Percentiles rank a stretch among this genome's conserved stretches.
These are phyloP conservation scores for Hiodon alosoides DNA, from an alignment of 2,113 vertebrate species.

Conservation along the genomic window DNA sequence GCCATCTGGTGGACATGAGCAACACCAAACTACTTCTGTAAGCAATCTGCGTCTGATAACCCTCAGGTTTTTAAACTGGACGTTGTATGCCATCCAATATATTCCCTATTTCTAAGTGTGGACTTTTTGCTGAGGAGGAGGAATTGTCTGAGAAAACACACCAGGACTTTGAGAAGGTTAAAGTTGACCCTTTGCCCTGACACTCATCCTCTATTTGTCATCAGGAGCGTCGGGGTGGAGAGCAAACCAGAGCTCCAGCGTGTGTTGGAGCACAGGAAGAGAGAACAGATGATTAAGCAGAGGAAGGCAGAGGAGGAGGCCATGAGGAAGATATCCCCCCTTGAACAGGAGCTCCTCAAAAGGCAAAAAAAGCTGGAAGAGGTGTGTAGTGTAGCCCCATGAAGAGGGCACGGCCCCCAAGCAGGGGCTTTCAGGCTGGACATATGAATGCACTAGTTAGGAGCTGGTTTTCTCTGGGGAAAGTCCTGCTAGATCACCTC, in stretches of 20 bases:
- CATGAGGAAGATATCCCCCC: slow-evolving; percentile 78
- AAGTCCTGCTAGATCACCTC: too few relatives aligned
- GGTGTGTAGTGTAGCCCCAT: slow-evolving; percentile 52
- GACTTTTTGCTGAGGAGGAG: too few relatives aligned
- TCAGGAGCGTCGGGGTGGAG: slow-evolving; percentile 66
- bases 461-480: too few relatives aligned
- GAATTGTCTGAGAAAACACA: too few relatives aligned
- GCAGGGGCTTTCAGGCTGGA: background rate
- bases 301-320: slow-evolving; percentile 84
- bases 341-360: slow-evolving; percentile 84
- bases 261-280: slow-evolving; percentile 80
- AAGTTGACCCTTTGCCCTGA: background rate
- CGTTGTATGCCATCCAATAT: too few relatives aligned
- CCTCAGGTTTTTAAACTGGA: background rate
- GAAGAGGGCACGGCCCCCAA: background rate
- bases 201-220: background rate
- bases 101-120: too few relatives aligned
- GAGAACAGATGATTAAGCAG: slow-evolving; percentile 82
- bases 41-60: too few relatives aligned
- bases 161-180: too few relatives aligned
- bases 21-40: background rate
- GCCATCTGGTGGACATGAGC: slow-evolving; percentile 37
- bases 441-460: too few relatives aligned
- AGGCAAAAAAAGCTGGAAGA: slow-evolving; percentile 83
- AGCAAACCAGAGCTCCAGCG: slow-evolving; percentile 87